Conservation (phyloP, 1,140 invertebrate genomes). For the Hycleus phaleratus region DNA sequence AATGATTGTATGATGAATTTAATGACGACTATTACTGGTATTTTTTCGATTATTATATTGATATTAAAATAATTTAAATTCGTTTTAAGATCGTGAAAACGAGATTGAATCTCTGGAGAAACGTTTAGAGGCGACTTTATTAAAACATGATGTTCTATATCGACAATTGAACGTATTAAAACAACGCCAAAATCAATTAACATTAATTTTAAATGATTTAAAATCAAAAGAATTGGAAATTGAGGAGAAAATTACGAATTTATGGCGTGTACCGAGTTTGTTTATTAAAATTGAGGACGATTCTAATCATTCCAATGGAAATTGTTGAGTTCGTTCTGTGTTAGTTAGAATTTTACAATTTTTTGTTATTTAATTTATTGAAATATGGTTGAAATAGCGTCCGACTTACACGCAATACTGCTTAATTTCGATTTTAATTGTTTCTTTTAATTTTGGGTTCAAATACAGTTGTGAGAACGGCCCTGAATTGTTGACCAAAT, state of each 20-base stretch:
- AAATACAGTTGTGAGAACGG: too few species aligned
- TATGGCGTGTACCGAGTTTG: neutral
- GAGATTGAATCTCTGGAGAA: conserved; percentile 34
- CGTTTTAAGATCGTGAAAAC: conserved; percentile 35
- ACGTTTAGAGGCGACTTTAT: conserved; percentile 27
- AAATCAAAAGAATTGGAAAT: conserved; percentile 15
- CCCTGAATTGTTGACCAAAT: too few species aligned
- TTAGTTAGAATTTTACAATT: neutral
- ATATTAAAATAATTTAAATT: neutral
- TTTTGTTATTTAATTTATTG: neutral
- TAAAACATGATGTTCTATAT: conserved; percentile 29
- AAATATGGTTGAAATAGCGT: neutral
- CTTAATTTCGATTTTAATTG: too few species aligned
- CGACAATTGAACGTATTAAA: conserved; percentile 32
- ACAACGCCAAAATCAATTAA: conserved; percentile 32
- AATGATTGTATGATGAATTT: conserved; percentile 38
- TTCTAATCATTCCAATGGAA: neutral
- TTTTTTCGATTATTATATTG: conserved; percentile 11
- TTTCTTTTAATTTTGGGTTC: too few species aligned
- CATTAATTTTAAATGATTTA: conserved; percentile 32
- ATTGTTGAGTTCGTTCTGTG: neutral
- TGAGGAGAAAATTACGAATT: neutral
- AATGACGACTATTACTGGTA: conserved; percentile 33
- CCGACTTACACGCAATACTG: too few species aligned
- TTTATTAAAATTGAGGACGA: neutral